Conservation (phyloP, 2,888 invertebrate genomes). For the Pherbina coryleti region DNA sequence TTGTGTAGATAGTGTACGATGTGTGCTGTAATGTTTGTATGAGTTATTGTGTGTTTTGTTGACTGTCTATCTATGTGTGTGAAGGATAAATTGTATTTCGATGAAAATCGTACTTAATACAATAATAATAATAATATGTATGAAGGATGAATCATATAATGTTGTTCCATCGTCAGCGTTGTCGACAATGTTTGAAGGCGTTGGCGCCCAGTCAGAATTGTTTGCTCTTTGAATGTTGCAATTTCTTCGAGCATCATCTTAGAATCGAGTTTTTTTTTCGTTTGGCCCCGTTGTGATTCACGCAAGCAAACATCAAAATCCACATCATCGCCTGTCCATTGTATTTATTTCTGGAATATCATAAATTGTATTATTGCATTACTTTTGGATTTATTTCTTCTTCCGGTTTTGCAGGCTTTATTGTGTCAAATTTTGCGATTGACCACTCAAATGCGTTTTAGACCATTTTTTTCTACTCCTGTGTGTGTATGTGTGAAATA, state of each 20-base stretch:
- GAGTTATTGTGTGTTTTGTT: neutral
- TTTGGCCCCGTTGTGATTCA: neutral
- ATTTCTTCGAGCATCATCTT: constrained; percentile 13
- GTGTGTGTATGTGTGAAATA: neutral
- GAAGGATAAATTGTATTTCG: constrained; percentile 34
- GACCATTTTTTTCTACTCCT: neutral
- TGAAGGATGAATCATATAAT: constrained; percentile 18
- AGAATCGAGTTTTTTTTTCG: neutral
- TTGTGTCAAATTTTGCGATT: constrained; percentile 21
- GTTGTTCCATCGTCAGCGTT: neutral
- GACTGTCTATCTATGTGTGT: constrained; percentile 17
- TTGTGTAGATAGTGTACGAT: neutral
- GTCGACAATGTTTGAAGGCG: neutral
- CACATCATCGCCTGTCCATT: neutral
- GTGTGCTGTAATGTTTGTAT: neutral
- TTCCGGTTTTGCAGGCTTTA: constrained; percentile 30
- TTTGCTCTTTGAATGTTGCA: constrained; percentile 29
- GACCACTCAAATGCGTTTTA: constrained; percentile 5
- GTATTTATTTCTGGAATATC: constrained; percentile 30
- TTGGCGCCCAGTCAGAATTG: constrained; percentile 7
- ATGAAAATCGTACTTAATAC: constrained; percentile 33
- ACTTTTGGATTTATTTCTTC: constrained; percentile 42
- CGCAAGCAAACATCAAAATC: neutral
- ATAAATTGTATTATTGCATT: constrained; percentile 44
- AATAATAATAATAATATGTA: constrained; percentile 26